Conservation (phyloP, 2,888 invertebrate species). For the Podotricha telesiphe region DNA sequence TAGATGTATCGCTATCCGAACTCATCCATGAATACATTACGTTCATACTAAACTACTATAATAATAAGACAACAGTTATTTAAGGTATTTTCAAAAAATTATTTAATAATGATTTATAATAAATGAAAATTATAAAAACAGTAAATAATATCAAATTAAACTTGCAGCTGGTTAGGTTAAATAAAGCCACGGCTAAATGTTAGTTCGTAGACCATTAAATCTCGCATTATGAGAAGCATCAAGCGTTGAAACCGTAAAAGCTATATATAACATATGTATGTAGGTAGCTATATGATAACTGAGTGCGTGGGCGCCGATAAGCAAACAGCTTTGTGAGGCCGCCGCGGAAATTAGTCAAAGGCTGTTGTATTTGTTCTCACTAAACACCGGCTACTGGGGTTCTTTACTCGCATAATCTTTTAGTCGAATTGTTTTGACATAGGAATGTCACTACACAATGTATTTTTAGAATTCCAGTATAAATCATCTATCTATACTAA, state of each 20-base stretch:
- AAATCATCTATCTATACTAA: neutral
- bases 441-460: conserved; percentile 11
- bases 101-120: too few relatives aligned
- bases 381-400: conserved; percentile 40
- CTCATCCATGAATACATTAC: too few relatives aligned
- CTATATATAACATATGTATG: conserved; percentile 17
- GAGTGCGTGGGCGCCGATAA: conserved; percentile 49
- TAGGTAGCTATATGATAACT: conserved; percentile 18
- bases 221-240: neutral
- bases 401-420: conserved; percentile 26
- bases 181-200: too few relatives aligned
- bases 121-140: too few relatives aligned
- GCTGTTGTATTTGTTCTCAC: conserved; percentile 40
- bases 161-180: too few relatives aligned
- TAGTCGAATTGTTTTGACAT: conserved; percentile 15
- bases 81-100: too few relatives aligned
- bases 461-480: neutral
- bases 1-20: too few relatives aligned
- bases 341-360: conserved; percentile 48
- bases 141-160: too few relatives aligned
- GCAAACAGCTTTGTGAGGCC: conserved; percentile 48
- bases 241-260: conserved; percentile 1
- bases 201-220: neutral
- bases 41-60: too few relatives aligned
- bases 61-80: too few relatives aligned